Conservation (phyloP, 2,888 invertebrate species). For the Laothoe populi region DNA sequence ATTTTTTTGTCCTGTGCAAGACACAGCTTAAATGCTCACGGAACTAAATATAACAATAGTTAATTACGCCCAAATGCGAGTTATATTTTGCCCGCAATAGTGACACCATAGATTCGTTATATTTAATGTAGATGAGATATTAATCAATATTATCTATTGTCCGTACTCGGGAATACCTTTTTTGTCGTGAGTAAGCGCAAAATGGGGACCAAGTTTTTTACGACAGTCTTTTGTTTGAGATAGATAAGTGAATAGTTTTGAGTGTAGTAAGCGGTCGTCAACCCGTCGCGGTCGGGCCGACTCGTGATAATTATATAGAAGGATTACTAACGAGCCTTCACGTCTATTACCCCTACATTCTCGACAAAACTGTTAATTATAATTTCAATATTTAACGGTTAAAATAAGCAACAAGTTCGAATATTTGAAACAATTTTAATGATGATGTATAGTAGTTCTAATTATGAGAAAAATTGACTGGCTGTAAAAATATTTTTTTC, state of each 20-base stretch:
- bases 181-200: constrained; percentile 74
- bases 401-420: neutral
- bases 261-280: constrained; percentile 70
- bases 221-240: constrained; percentile 70
- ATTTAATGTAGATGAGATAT: constrained; percentile 66
- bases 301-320: constrained; percentile 69
- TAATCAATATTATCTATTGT: constrained; percentile 76
- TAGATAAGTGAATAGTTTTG: constrained; percentile 77
- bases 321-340: constrained; percentile 66
- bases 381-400: constrained; percentile 12
- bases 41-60: constrained; percentile 17
- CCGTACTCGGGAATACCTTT: constrained; percentile 51
- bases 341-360: constrained; percentile 31
- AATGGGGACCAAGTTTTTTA: constrained; percentile 61
- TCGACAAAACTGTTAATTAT: neutral
- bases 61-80: neutral
- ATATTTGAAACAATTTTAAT: neutral
- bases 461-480: neutral
- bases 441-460: too few species aligned
- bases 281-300: constrained; percentile 52
- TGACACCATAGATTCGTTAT: constrained; percentile 40
- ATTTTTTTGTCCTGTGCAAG: neutral
- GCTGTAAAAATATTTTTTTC: neutral
- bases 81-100: constrained; percentile 14
- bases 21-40: neutral